Conservation (phyloP, 2,113 vertebrate species). For the Noctilio leporinus region DNA sequence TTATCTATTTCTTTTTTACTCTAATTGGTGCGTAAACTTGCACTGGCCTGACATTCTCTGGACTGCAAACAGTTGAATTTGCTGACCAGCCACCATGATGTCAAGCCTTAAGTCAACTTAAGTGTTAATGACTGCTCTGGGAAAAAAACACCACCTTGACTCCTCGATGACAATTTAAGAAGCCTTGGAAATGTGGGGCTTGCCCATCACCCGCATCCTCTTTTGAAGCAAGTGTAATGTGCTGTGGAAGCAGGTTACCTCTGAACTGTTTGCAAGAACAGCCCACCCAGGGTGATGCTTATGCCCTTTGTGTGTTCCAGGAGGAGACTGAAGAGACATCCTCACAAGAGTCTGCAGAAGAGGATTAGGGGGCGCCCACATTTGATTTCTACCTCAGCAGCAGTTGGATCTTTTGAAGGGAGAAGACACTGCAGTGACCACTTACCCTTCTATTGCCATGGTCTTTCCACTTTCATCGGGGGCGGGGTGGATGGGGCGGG, state of each 20-base stretch:
- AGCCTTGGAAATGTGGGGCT: background rate
- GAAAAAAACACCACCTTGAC: constrained; percentile 47
- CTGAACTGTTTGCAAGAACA: fast-evolving
- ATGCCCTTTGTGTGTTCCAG: constrained; percentile 77
- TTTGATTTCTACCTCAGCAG: constrained; percentile 95
- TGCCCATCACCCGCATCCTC: background rate
- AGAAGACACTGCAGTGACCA: constrained; percentile 95
- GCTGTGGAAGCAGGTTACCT: background rate
- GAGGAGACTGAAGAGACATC: constrained; percentile 89
- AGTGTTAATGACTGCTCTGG: constrained; percentile 1
- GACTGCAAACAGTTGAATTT: constrained; percentile 52
- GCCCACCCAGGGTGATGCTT: background rate
- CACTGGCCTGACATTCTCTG: background rate
- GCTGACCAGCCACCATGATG: constrained; percentile 42
- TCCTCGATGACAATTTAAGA: constrained; percentile 19
- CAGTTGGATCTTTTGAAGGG: constrained; percentile 94
- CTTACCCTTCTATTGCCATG: constrained; percentile 85
- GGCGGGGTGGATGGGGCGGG: background rate
- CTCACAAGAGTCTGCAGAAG: constrained; percentile 89
- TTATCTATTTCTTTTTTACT: background rate
- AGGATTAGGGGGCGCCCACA: constrained; percentile 85
- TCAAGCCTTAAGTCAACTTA: constrained; percentile 45
- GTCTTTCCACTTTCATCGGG: constrained; percentile 82
- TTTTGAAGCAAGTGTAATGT: background rate
- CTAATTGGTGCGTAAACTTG: background rate